Evolutionary conservation across 2,113 vertebrate species (phyloP).

Genomic region (Hippocampus mohnikei): DNA sequence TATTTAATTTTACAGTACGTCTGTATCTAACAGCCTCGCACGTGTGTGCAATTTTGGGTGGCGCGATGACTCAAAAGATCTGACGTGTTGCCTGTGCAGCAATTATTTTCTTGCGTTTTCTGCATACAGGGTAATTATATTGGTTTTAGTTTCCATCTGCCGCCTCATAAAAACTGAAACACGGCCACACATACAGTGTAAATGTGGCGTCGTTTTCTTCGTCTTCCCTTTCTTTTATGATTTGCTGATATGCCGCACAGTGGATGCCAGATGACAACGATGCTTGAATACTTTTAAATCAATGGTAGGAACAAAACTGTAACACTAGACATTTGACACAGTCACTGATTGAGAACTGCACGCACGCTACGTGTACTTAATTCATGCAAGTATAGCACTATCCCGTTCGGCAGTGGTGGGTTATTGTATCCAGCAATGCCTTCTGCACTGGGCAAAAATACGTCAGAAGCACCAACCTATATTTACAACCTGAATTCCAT

Average conservation of each 20-base stretch:
- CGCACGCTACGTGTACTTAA: too few relatives aligned
- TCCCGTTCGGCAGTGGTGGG: too few relatives aligned
- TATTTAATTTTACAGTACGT: neutral
- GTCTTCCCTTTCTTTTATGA: neutral
- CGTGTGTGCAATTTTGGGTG: neutral
- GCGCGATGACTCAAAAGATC: neutral
- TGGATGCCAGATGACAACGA: neutral
- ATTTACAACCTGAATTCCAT: too few relatives aligned
- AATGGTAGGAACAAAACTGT: too few relatives aligned
- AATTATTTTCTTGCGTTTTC: neutral
- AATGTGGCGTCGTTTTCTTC: neutral
- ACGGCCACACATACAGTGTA: neutral
- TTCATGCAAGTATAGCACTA: too few relatives aligned
- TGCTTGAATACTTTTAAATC: neutral
- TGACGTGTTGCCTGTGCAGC: neutral
- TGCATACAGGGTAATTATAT: slow-evolving; percentile 1
- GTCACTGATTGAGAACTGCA: too few relatives aligned
- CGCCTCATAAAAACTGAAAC: neutral
- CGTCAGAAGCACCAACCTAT: too few relatives aligned
- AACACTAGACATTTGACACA: too few relatives aligned
- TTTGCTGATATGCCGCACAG: neutral
- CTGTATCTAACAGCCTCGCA: neutral
- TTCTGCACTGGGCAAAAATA: too few relatives aligned
- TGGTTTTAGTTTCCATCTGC: neutral
- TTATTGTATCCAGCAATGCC: too few relatives aligned